Evolutionary conservation across 1,140 invertebrate species (phyloP).

Genomic region (Cepaea nemoralis): DNA sequence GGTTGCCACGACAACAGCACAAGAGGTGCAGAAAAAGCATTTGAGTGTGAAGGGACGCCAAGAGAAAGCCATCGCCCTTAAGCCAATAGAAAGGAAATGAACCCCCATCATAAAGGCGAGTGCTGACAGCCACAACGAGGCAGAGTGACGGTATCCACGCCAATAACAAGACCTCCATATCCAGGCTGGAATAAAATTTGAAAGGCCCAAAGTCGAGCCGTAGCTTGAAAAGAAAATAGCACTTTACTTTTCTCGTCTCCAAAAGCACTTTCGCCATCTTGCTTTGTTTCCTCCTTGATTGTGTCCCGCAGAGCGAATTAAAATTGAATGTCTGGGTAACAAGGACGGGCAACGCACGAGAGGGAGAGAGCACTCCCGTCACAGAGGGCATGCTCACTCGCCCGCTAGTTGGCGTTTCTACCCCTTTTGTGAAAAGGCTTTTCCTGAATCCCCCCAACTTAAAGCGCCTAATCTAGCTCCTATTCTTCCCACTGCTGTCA

Average conservation of each 20-base stretch:
- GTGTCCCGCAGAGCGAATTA: constrained; percentile 22
- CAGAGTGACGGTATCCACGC: constrained; percentile 13
- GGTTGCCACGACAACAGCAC: constrained; percentile 25
- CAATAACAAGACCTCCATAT: constrained; percentile 27
- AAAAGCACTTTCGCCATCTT: constrained; percentile 17
- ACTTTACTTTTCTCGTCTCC: neutral
- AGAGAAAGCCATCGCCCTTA: constrained; percentile 17
- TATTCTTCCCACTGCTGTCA: constrained; percentile 18
- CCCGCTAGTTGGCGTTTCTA: constrained; percentile 14
- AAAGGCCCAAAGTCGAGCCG: constrained; percentile 17
- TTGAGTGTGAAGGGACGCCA: constrained; percentile 15
- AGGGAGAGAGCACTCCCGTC: constrained; percentile 11
- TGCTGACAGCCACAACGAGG: constrained; percentile 23
- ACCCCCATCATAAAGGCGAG: constrained; percentile 21
- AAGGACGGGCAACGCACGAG: neutral
- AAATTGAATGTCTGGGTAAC: constrained; percentile 25
- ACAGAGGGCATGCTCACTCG: constrained; percentile 4
- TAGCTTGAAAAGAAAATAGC: constrained; percentile 12
- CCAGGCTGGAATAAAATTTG: constrained; percentile 15
- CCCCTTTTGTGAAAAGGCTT: constrained; percentile 6
- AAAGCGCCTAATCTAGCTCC: constrained; percentile 18
- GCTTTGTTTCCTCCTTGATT: constrained; percentile 12
- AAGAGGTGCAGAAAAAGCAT: constrained; percentile 30
- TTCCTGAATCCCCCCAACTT: constrained; percentile 27
- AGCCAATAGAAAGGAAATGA: constrained; percentile 27